Base-by-base conservation (phyloP, 2,888 invertebrate genomes). In the Papilio protenor region DNA sequence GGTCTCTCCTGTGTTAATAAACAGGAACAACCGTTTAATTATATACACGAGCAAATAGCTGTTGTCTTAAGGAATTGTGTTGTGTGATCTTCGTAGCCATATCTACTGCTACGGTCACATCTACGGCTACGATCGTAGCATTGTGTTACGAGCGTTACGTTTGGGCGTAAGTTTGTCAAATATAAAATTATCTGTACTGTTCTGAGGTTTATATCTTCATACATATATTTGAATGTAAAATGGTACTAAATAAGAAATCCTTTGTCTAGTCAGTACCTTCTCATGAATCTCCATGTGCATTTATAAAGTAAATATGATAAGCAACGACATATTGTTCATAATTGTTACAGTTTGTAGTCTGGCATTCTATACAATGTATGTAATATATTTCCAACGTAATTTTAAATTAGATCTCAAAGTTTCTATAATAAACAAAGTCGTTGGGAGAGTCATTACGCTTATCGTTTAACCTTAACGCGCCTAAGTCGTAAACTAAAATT, bases 401-500 rank as follows among this genome's bases (percentile, higher is more conserved):
- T 40, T 72, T 52, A 72, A 52, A 72, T 52, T 55, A 52, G 23
- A 70, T 72, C 18, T 72, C 45, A 72, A 61, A 66, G 3, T 40
- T 66, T 66, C 18, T 66, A 66, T n/a, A 66, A 40, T 66, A 66
- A 64, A 64, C 33, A 40, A 33, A 33, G 18, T 40, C n/a, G 40
- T 77, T 61, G n/a, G 57, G 21, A 52, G 55, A 59, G 23, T 59
- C 52, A 73, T 78, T 73, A 78, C 45, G 66, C 66, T 75, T 75
- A 73, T 75, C 55, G 45, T 66, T 72, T 66, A 75, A 64, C 75
- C 61, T 72, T 74, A 75, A 61, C 75, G 61, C 49, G 47, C 66
- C 61, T 77, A 69, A 78, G 71, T 78, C 75, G 72, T 78, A 75
- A 79, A 80, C 82, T 82, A 76, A 81, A 82, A 85, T 82, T 81